Evolutionary conservation across 2,113 vertebrate genomes (phyloP).

Genomic region (Phoxinus phoxinus): DNA sequence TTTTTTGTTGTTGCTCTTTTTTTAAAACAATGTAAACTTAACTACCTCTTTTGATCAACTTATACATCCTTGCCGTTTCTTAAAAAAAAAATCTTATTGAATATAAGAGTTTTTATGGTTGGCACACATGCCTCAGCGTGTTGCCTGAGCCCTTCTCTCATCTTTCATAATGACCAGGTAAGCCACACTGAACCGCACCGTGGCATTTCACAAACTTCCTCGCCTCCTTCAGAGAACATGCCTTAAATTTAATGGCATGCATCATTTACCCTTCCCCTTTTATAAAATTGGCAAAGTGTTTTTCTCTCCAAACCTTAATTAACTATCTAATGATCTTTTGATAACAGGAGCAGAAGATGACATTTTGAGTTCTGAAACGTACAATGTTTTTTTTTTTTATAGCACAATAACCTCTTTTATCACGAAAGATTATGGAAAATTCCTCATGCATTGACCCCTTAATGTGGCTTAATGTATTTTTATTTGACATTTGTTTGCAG

Average conservation of each 20-base stretch:
- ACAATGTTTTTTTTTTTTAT: neutral
- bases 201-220: neutral
- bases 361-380: neutral
- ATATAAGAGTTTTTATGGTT: conserved; percentile 25
- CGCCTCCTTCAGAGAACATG: neutral
- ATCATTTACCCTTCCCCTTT: neutral
- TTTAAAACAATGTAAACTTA: too few relatives aligned
- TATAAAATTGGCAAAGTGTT: neutral
- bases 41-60: too few relatives aligned
- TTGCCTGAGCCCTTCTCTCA: conserved; percentile 29
- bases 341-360: neutral
- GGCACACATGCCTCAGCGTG: conserved; percentile 48
- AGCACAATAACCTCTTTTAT: neutral
- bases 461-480: neutral
- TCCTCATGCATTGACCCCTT: neutral
- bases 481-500: too few relatives aligned
- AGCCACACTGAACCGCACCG: conserved; percentile 31
- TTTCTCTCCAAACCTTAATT: neutral
- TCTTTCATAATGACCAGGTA: conserved; percentile 54
- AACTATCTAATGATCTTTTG: neutral
- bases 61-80: neutral
- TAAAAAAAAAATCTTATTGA: neutral
- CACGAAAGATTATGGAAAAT: neutral
- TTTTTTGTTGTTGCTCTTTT: too few relatives aligned
- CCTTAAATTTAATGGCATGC: neutral